Evolutionary conservation across 1,140 invertebrate species (phyloP).

Genomic region (Papilio dardanus): DNA sequence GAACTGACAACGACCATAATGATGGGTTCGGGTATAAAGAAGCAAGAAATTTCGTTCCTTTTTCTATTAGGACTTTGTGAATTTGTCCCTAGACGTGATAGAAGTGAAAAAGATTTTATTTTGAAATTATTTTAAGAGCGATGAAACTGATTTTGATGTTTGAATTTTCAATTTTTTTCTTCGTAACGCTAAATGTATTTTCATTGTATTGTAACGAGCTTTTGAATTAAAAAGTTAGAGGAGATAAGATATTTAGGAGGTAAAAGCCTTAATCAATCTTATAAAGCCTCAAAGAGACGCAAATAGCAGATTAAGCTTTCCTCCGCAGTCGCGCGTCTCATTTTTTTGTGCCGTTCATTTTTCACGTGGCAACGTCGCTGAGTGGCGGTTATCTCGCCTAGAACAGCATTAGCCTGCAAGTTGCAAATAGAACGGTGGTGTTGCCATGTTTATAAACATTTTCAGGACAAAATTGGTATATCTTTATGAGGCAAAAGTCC

Average conservation of each 20-base stretch:
- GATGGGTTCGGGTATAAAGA: constrained; percentile 8
- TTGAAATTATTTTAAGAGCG: background rate
- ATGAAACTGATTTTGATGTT: background rate
- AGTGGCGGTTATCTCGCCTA: background rate
- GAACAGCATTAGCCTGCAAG: background rate
- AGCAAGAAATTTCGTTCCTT: constrained; percentile 20
- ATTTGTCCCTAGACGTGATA: background rate
- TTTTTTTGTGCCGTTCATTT: background rate
- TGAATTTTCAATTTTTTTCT: background rate
- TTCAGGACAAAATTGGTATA: background rate
- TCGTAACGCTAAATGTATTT: background rate
- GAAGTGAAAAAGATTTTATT: constrained; percentile 2
- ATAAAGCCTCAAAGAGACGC: background rate
- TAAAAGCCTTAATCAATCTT: background rate
- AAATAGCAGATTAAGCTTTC: background rate
- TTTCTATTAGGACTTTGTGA: background rate
- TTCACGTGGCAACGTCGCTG: background rate
- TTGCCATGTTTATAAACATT: background rate
- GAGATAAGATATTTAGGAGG: background rate
- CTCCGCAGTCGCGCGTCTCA: background rate
- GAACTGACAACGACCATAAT: constrained; percentile 18
- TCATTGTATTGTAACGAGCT: background rate
- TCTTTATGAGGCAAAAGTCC: no score
- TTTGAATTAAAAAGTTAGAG: background rate
- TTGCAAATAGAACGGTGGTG: background rate